Evolutionary conservation across 64 coral and sea anemone genomes (phyloP).

Genomic region (Hydrozoanthus tunicans): DNA sequence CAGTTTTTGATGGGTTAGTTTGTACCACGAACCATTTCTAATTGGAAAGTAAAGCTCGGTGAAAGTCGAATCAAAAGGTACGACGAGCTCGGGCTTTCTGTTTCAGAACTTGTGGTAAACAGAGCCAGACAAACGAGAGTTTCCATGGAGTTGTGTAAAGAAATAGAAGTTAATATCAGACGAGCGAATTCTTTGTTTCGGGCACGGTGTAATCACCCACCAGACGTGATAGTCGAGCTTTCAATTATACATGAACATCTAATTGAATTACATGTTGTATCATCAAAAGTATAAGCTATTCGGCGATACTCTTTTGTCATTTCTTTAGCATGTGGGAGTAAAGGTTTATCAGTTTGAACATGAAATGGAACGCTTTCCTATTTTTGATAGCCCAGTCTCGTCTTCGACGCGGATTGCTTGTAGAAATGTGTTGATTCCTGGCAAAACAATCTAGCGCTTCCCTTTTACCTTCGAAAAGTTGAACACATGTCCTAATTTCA

Average conservation of each 20-base stretch:
- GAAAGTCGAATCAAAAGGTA: background rate
- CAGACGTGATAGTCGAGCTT: background rate
- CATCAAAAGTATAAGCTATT: conserved; percentile 36
- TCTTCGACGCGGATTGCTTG: background rate
- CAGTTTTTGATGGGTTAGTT: background rate
- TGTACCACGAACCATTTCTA: background rate
- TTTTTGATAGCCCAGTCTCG: background rate
- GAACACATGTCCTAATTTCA: background rate
- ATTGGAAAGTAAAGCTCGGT: background rate
- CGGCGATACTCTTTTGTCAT: background rate
- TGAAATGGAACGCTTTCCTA: background rate
- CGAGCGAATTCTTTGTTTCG: background rate
- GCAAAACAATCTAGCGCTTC: background rate
- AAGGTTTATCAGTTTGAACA: background rate
- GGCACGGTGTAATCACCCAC: background rate
- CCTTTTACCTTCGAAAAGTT: background rate
- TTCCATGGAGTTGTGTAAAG: conserved; percentile 35
- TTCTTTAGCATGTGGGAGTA: conserved; percentile 1
- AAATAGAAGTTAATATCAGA: conserved; percentile 31
- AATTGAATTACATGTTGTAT: conserved; percentile 70
- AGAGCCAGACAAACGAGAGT: conserved; percentile 12
- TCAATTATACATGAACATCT: conserved; percentile 77
- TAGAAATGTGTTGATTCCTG: background rate
- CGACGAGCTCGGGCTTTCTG: no score
- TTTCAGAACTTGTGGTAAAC: background rate